Percentiles rank a stretch among this genome's conserved stretches.
These are phyloP conservation scores for Erannis defoliaria DNA, from an alignment of 2,888 invertebrate genomes.

Conservation along the genomic window DNA sequence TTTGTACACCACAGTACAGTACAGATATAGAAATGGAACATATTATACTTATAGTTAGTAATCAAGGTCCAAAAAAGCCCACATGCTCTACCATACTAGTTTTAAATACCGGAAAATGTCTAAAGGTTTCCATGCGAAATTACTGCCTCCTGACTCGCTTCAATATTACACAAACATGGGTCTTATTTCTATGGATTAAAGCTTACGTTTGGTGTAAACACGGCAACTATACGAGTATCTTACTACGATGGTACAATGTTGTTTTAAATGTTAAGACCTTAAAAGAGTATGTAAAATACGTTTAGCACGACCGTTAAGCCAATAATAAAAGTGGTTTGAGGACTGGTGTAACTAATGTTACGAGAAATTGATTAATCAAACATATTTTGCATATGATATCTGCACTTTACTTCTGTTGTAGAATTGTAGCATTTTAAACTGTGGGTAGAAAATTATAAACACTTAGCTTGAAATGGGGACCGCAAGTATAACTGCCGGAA, in stretches of 20 bases:
- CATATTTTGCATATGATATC: too few species aligned
- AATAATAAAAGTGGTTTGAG: background rate
- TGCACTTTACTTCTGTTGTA: too few species aligned
- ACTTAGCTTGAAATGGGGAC: too few species aligned
- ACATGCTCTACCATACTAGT: slow-evolving; percentile 31
- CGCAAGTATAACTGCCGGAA: too few species aligned
- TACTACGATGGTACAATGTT: slow-evolving; percentile 19
- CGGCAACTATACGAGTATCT: background rate
- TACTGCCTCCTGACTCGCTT: slow-evolving; percentile 26
- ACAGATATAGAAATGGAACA: background rate
- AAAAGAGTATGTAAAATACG: background rate
- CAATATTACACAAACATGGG: background rate
- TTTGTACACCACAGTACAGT: too few species aligned
- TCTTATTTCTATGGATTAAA: slow-evolving; percentile 1
- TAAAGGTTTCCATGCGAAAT: slow-evolving; percentile 29
- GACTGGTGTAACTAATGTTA: too few species aligned
- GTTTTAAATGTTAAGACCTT: slow-evolving; percentile 25
- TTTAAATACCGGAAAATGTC: slow-evolving; percentile 38
- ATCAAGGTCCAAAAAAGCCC: slow-evolving; percentile 23
- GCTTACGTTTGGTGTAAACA: background rate
- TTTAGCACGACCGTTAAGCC: background rate
- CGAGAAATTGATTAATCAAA: too few species aligned
- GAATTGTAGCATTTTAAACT: too few species aligned
- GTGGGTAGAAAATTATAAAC: too few species aligned
- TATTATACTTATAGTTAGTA: background rate